phyloP scores from a whole-genome alignment of 2,888 invertebrate species.

The Eilema griseolum region DNA sequence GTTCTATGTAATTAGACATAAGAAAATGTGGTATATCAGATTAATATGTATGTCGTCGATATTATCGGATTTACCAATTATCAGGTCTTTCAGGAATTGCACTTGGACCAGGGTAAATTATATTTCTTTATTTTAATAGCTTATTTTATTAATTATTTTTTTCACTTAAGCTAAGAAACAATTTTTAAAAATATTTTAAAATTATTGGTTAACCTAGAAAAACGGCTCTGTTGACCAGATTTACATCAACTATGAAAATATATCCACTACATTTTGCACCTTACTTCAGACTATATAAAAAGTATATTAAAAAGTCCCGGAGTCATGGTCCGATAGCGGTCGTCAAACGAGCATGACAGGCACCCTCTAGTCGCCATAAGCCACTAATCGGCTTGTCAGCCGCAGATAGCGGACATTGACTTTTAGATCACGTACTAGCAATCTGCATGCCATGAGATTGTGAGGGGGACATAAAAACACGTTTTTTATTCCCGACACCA shows the following conservation, averaged over 20 bases:
- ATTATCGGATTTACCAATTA: too few species aligned
- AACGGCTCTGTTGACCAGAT: neutral
- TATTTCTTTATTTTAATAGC: too few species aligned
- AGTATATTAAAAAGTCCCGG: conserved; percentile 45
- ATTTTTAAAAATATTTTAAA: neutral
- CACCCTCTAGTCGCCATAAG: conserved; percentile 55
- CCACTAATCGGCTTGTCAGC: conserved; percentile 81
- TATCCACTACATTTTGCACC: conserved; percentile 24
- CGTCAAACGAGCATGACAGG: conserved; percentile 48
- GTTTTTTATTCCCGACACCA: conserved; percentile 56
- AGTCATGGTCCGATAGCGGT: conserved; percentile 34
- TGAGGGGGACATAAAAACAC: conserved; percentile 65
- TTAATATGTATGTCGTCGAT: too few species aligned
- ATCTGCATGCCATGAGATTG: conserved; percentile 77
- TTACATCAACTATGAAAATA: conserved; percentile 24
- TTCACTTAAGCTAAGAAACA: neutral
- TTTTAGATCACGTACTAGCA: conserved; percentile 81
- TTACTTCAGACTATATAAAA: conserved; percentile 33
- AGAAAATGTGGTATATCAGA: neutral
- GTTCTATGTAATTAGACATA: neutral
- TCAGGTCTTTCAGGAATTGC: too few species aligned
- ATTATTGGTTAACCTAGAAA: too few species aligned
- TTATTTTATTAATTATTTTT: too few species aligned
- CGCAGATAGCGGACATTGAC: conserved; percentile 70
- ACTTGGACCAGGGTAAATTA: too few species aligned